Evolutionary conservation across 2,113 vertebrate genomes (phyloP), one percentile per base, ranked within the genome.

Genomic region (Heterotis niloticus): DNA sequence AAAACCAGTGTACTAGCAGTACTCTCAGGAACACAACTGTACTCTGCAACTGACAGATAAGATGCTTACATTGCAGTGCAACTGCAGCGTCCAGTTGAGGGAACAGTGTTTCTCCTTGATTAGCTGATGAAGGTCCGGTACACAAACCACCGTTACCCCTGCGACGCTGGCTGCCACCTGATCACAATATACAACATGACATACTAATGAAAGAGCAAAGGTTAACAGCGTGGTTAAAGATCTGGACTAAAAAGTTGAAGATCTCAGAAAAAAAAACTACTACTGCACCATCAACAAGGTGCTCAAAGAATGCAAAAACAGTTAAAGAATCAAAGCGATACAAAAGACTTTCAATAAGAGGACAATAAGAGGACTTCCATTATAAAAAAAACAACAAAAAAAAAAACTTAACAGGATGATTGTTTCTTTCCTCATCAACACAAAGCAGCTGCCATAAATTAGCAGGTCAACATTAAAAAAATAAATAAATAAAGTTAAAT

Each of bases 21-120:
- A 17, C 67, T 1, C 67, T 29, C 5, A 62, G 23, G 64, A 44
- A n/a, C 64, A 17, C 29, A 13, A 3, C 44, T 28, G 12, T n/a
- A 69, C 69, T 18, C 17, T 51, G n/a, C 13, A 10, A 18, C 44
- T 10, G 16, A 34, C 1, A 51, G 10, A 18, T 0, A 5, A 51
- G 9, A 59, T 28, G 64, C 80, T 62, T 75, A 82, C 81, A 68
- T 82, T 52, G 64, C 81, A 82, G 65, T 67, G 52, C 57, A 82
- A 71, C 24, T 57, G 71, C 65, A 82, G 73, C 17, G 34, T 69
- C 81, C 81, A 82, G 11, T n/a, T 54, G 12, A 82, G 72, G 56
- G 57, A 57, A 26, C 23, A 79, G 34, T 75, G 29, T 64, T 78
- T 75, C 52, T 66, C 29, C 7, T 20, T 28, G 57, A 69, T 10